A percentile compares a stretch with the other conserved stretches of the same genome.
These are phyloP conservation scores for Meteorus colon DNA, from an alignment of 2,888 invertebrate species.

Conservation along the genomic window DNA sequence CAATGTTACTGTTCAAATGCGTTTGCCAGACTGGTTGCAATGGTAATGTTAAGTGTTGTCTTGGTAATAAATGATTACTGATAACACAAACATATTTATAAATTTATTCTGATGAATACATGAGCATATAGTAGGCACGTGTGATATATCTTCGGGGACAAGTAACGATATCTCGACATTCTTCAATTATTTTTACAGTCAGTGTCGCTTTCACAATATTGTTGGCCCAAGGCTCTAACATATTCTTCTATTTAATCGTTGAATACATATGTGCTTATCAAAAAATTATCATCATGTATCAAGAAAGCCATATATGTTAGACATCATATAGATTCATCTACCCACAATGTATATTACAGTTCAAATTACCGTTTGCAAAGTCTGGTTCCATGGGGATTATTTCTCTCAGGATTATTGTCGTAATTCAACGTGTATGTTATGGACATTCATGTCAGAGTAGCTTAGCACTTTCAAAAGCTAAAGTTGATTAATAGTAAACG, in stretches of 20 bases:
- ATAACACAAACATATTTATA: conserved; percentile 2
- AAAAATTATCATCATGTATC: background rate
- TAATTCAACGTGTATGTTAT: too few relatives aligned
- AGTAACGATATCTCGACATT: conserved; percentile 3
- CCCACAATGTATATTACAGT: too few relatives aligned
- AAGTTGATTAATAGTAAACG: too few relatives aligned
- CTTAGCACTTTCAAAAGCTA: too few relatives aligned
- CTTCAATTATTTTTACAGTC: background rate
- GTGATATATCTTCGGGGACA: background rate
- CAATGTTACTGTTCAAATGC: background rate
- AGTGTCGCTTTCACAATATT: background rate
- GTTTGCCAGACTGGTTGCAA: background rate
- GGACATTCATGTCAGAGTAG: too few relatives aligned
- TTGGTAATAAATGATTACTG: background rate
- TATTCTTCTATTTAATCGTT: background rate
- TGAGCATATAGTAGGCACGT: background rate
- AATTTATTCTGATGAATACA: background rate
- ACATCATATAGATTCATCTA: background rate
- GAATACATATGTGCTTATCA: background rate
- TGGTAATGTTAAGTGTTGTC: background rate
- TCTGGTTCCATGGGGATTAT: too few relatives aligned
- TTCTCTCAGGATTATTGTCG: too few relatives aligned
- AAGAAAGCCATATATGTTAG: background rate
- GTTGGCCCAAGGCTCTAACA: background rate
- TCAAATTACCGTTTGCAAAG: too few relatives aligned